Percentiles rank a stretch among this genome's conserved stretches.
Evolutionary conservation across 2,797 vertebrate species (phyloP).

Genomic region (Bradypodion pumilum): DNA sequence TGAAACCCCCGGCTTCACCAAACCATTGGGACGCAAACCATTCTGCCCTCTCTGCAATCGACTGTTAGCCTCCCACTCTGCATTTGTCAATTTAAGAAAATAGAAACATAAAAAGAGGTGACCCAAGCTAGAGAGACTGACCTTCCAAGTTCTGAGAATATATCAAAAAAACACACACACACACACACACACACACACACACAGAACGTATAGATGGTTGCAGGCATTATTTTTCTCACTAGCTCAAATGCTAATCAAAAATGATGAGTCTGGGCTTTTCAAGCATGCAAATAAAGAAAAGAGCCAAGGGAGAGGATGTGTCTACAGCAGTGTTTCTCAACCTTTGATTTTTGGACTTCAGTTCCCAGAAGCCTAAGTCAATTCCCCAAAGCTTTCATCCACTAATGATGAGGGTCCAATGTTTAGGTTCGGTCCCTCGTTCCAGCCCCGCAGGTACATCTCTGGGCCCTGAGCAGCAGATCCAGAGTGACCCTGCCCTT

Average conservation of each 20-base stretch:
- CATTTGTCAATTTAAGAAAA: slow-evolving; percentile 46
- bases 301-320: neutral
- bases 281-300: neutral
- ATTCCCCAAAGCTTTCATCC: too few relatives aligned
- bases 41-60: slow-evolving; percentile 32
- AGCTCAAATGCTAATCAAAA: neutral
- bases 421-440: too few relatives aligned
- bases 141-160: slow-evolving; percentile 42
- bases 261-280: neutral
- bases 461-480: too few relatives aligned
- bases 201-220: neutral
- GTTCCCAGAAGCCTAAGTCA: too few relatives aligned
- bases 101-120: slow-evolving; percentile 26
- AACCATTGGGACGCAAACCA: neutral
- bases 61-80: slow-evolving; percentile 32
- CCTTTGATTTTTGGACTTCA: too few relatives aligned
- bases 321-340: neutral
- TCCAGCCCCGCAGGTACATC: too few relatives aligned
- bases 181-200: too few relatives aligned
- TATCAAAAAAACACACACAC: neutral
- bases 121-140: slow-evolving; percentile 31
- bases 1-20: slow-evolving; percentile 29
- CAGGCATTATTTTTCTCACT: neutral
- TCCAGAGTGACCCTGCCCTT: too few relatives aligned
- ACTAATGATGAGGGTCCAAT: too few relatives aligned